A percentile compares a stretch with the other conserved stretches of the same genome.
phyloP scores from a whole-genome alignment of 1,140 invertebrate genomes.

The Eriosoma lanigerum region DNA sequence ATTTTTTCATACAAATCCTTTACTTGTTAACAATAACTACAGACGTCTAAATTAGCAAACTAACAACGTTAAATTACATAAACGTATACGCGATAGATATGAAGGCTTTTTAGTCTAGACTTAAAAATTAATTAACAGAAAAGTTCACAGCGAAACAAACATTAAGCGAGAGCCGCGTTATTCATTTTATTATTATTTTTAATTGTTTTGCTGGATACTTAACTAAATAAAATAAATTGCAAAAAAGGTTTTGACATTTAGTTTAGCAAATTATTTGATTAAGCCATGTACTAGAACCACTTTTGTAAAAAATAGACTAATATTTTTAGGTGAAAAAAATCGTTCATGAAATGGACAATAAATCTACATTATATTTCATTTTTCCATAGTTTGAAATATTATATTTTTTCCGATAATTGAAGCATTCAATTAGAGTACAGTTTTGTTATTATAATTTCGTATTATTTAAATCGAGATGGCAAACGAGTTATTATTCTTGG shows the following conservation, averaged over 20 bases:
- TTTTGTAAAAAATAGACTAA: too few relatives aligned
- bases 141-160: not conserved
- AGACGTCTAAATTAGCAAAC: too few relatives aligned
- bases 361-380: not conserved
- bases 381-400: not conserved
- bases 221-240: constrained; percentile 1
- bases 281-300: not conserved
- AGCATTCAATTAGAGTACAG: not conserved
- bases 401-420: not conserved
- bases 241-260: not conserved
- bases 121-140: constrained; percentile 10
- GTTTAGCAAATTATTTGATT: constrained; percentile 19
- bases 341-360: not conserved
- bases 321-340: constrained; percentile 8
- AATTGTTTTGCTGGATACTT: not conserved
- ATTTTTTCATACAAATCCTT: too few relatives aligned
- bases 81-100: too few relatives aligned
- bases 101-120: not conserved
- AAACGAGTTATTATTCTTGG: not conserved
- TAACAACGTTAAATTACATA: too few relatives aligned
- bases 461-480: not conserved
- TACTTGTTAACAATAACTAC: too few relatives aligned
- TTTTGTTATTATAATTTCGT: not conserved
- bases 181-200: constrained; percentile 11
- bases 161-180: not conserved